A percentile compares a stretch with the other conserved stretches of the same genome.
These are phyloP conservation scores for Stercorarius parasiticus DNA, from an alignment of 2,113 vertebrate species.

Conservation along the genomic window DNA sequence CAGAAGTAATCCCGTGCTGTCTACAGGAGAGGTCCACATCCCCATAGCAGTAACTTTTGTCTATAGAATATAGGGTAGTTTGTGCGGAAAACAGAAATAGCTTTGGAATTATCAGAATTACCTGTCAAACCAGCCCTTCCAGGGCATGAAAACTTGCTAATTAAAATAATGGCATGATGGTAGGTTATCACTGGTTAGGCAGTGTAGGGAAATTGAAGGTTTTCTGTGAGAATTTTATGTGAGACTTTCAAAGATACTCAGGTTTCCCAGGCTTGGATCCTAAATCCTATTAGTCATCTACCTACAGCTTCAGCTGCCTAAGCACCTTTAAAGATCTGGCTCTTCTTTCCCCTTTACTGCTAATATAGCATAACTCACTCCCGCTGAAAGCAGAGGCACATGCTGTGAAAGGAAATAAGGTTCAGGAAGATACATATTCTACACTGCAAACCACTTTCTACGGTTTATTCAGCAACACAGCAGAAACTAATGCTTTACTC, in stretches of 20 bases:
- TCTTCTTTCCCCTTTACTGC: not conserved
- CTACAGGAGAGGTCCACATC: not conserved
- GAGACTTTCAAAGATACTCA: not conserved
- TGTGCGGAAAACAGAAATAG: not conserved
- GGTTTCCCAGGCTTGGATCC: not conserved
- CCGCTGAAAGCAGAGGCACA: not conserved
- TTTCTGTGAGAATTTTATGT: not conserved
- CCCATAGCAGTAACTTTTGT: accelerated
- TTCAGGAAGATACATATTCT: not conserved
- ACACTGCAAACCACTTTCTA: not conserved
- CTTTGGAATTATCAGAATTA: not conserved
- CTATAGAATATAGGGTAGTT: too few species aligned
- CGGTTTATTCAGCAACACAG: not conserved
- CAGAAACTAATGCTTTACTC: not conserved
- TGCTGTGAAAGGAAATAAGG: not conserved
- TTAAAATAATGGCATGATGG: not conserved
- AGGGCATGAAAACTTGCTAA: not conserved
- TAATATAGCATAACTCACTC: not conserved
- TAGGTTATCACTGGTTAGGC: not conserved
- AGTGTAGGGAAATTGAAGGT: not conserved
- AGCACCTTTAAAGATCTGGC: not conserved
- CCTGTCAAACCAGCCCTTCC: not conserved
- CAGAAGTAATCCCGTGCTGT: not conserved
- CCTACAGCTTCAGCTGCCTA: not conserved
- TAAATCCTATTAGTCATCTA: not conserved